These are phyloP conservation scores for Galerucella pusilla DNA, from an alignment of 2,888 invertebrate species.

Conservation along the genomic window DNA sequence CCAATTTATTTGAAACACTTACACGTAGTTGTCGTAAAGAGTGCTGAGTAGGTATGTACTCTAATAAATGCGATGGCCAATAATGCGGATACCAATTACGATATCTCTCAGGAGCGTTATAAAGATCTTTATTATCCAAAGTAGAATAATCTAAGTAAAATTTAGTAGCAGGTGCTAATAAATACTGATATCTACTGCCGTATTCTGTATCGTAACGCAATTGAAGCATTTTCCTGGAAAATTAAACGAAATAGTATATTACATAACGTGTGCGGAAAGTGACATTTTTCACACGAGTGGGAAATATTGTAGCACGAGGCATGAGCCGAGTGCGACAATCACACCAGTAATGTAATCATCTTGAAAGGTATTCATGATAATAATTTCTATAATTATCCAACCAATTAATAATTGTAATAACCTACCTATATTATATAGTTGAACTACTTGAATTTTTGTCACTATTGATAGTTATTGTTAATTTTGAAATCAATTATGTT, in stretches of 20 bases:
- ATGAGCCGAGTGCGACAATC: no score
- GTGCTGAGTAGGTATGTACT: conserved; percentile 45
- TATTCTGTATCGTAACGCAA: conserved; percentile 50
- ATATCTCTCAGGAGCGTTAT: conserved; percentile 45
- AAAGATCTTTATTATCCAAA: conserved; percentile 45
- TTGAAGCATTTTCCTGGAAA: conserved; percentile 46
- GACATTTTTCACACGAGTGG: no score
- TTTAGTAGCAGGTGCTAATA: conserved; percentile 47
- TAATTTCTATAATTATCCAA: no score
- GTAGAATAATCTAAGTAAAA: conserved; percentile 49
- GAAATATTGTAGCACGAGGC: no score
- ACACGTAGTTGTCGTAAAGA: conserved; percentile 47
- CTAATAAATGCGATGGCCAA: conserved; percentile 50
- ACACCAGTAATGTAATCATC: no score
- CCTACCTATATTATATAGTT: no score
- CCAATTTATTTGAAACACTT: conserved; percentile 23
- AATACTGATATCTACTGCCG: conserved; percentile 47
- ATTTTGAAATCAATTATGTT: no score
- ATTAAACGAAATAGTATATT: neutral
- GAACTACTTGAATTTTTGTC: no score
- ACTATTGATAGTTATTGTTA: no score
- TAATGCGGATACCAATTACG: conserved; percentile 50
- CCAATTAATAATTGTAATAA: no score
- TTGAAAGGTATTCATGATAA: no score
- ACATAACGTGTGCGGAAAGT: no score